Conservation (phyloP, 2,888 invertebrate genomes). For the Limnephilus auricula region DNA sequence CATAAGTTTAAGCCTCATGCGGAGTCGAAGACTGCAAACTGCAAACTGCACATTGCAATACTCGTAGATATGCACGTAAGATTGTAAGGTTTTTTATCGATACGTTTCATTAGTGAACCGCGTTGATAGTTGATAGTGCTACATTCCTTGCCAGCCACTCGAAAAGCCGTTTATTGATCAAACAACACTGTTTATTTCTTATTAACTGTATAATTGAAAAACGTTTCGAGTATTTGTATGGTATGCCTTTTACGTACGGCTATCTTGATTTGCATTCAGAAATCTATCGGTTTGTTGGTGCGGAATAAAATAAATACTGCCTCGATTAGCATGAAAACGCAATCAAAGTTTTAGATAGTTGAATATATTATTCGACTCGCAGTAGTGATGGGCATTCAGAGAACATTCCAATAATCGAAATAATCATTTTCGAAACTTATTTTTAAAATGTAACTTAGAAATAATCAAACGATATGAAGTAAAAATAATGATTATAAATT, state of each 20-base stretch:
- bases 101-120: not conserved
- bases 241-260: not conserved
- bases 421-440: not conserved
- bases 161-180: not conserved
- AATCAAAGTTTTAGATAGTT: slow-evolving; percentile 2
- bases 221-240: not conserved
- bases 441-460: too few relatives aligned
- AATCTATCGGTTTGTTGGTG: not conserved
- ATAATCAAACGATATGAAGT: too few relatives aligned
- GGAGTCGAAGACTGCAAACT: not conserved
- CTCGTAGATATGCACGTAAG: not conserved
- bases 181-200: not conserved
- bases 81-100: not conserved
- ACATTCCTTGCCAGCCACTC: not conserved
- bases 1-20: not conserved
- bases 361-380: not conserved
- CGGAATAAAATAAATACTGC: not conserved
- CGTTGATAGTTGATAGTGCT: not conserved
- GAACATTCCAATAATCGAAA: not conserved
- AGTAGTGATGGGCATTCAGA: not conserved
- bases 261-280: slow-evolving; percentile 2
- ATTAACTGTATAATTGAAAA: not conserved
- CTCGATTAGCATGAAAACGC: not conserved
- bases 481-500: too few relatives aligned
- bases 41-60: not conserved